A percentile compares a stretch with the other conserved stretches of the same genome.
Conservation (phyloP, 2,888 invertebrate genomes). For the Acrocyrtus sp. region DNA sequence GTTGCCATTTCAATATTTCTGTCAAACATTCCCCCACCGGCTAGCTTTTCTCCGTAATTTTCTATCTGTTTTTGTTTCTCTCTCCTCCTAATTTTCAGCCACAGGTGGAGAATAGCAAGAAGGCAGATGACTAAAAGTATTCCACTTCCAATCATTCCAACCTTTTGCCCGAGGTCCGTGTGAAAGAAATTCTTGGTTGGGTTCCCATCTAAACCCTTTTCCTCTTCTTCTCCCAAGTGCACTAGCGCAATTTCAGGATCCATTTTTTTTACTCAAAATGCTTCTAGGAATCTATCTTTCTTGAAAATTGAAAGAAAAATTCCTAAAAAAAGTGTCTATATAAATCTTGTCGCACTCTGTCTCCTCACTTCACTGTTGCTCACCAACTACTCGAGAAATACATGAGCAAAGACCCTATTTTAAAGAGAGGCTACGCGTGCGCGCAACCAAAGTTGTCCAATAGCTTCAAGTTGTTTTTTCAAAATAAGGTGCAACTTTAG, state of each 20-base stretch:
- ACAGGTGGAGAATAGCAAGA: conserved; percentile 1
- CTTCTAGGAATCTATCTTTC: neutral
- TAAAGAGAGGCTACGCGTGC: too few relatives aligned
- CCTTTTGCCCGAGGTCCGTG: conserved; percentile 13
- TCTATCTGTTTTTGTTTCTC: neutral
- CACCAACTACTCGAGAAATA: too few relatives aligned
- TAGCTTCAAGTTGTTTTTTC: too few relatives aligned
- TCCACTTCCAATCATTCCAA: conserved; percentile 22
- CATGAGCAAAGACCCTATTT: too few relatives aligned
- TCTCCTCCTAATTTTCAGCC: conserved; percentile 13
- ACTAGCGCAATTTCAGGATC: conserved; percentile 36
- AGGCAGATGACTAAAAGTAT: conserved; percentile 9
- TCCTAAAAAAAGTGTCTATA: neutral
- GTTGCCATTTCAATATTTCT: conserved; percentile 23
- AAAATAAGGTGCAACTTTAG: too few relatives aligned
- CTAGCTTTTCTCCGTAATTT: neutral
- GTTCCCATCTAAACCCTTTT: neutral
- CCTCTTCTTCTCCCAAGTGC: conserved; percentile 23
- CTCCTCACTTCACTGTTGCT: too few relatives aligned
- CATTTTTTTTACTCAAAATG: conserved; percentile 19
- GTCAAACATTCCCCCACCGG: conserved; percentile 24
- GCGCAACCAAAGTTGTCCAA: too few relatives aligned
- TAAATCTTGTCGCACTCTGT: too few relatives aligned
- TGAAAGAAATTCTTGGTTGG: conserved; percentile 7
- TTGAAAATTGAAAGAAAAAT: neutral